phyloP scores from a whole-genome alignment of 2,113 vertebrate genomes.

The Erpornis zantholeuca region DNA sequence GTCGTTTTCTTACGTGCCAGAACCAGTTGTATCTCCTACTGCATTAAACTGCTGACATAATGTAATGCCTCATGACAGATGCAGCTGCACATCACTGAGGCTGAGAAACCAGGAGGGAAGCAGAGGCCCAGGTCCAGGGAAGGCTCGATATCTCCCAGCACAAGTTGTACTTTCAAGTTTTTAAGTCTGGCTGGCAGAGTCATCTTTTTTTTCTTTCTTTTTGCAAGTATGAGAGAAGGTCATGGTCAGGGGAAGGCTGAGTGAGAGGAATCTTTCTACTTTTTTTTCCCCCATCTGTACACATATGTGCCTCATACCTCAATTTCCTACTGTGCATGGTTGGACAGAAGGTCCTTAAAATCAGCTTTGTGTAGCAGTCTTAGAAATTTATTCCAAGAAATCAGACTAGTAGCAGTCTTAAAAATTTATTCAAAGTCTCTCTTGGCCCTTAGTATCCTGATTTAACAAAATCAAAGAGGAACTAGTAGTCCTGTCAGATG shows the following conservation, averaged over 20 bases:
- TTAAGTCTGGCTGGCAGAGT: not conserved
- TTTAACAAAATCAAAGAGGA: not conserved
- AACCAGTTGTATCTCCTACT: slow-evolving; percentile 36
- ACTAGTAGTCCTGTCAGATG: not conserved
- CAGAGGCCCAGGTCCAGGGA: not conserved
- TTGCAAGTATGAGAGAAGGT: not conserved
- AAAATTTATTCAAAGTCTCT: not conserved
- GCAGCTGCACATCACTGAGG: slow-evolving; percentile 49
- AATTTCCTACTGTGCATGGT: not conserved
- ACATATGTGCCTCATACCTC: not conserved
- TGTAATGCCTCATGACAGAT: slow-evolving; percentile 56
- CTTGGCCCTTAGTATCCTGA: not conserved
- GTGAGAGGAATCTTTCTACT: not conserved
- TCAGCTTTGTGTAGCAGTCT: not conserved
- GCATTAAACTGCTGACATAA: slow-evolving; percentile 11
- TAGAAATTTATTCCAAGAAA: not conserved
- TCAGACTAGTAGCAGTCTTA: not conserved
- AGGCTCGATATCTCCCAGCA: not conserved
- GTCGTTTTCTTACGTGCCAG: slow-evolving; percentile 64
- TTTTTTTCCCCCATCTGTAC: not conserved
- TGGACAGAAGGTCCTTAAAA: not conserved
- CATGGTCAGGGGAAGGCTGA: not conserved
- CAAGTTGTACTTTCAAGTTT: not conserved
- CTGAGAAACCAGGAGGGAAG: slow-evolving; percentile 15
- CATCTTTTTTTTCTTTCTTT: not conserved